These are phyloP conservation scores for Dione juno DNA, from an alignment of 2,888 invertebrate genomes.

Conservation along the genomic window DNA sequence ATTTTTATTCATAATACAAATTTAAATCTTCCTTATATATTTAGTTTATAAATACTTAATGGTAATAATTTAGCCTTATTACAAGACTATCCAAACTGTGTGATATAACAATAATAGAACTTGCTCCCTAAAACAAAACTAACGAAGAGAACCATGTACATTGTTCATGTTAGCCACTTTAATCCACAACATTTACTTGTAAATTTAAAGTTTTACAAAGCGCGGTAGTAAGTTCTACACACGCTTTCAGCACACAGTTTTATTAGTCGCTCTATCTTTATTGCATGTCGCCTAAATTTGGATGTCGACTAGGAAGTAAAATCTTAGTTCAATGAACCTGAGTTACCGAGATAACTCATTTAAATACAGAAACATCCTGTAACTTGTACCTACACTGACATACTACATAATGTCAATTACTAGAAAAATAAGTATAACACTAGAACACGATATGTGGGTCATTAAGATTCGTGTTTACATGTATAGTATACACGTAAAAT, in stretches of 20 bases:
- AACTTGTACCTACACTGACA: constrained; percentile 42
- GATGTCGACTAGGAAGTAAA: constrained; percentile 56
- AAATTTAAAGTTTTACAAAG: not conserved
- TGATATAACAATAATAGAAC: not conserved
- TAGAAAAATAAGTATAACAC: not conserved
- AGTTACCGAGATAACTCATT: constrained; percentile 58
- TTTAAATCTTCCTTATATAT: not conserved
- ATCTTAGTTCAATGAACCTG: constrained; percentile 64
- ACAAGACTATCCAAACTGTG: not conserved
- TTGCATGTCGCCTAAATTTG: constrained; percentile 60
- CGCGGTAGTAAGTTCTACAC: not conserved
- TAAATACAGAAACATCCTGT: constrained; percentile 37
- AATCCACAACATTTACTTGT: too few species aligned
- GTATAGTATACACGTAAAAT: not conserved
- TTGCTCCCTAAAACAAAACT: not conserved
- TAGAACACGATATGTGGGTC: not conserved
- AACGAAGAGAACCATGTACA: too few species aligned
- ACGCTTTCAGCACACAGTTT: constrained; percentile 28
- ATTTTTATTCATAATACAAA: constrained; percentile 30
- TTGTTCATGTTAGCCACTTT: too few species aligned
- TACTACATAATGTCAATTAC: constrained; percentile 20
- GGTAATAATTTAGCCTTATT: not conserved
- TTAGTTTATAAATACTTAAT: not conserved
- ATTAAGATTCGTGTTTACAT: too few species aligned
- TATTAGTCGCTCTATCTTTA: constrained; percentile 52